Evolutionary conservation across 2,113 vertebrate species (phyloP), one percentile per base, ranked within the genome.

Genomic region (Thalassarche chlororhynchos): DNA sequence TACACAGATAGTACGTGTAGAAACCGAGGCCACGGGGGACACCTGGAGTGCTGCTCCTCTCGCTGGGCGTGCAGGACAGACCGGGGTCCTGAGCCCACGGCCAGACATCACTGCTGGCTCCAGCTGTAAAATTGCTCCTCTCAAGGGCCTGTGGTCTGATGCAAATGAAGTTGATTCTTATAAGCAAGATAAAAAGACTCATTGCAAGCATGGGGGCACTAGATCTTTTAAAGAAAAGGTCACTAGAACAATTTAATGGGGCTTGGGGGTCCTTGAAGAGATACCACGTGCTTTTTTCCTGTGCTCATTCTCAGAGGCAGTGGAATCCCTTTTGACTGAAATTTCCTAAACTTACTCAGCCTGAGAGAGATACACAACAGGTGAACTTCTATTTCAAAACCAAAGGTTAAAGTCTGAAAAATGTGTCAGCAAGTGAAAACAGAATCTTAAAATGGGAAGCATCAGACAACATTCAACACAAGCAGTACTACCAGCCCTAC

Each of bases 11-110:
- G 31, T 10, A 10, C 0, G 2, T 44, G n/a, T 9, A 36, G 70
- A 72, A 76, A 49, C 17, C 0, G 2, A 75, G 14, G 25, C 23
- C 38, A 32, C 0, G 0, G 17, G 28, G 32, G 42, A 40, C 25
- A 66, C 26, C 12, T 0, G 2, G 34, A 32, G 47, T 36, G 25
- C 38, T 58, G 15, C 31, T 66, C 10, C 46, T 66, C 17, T 78
- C 3, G 0, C 42, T 38, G 44, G 60, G 21, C 4, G 1, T 5
- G 1, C 17, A 29, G 34, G 55, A 17, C 32, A n/a, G 32, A 38
- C 31, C 2, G 7, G 49, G 14, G 15, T 65, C 60, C 11, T 16
- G 24, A 40, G 12, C 24, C 34, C 12, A 1, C 31, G 47, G 12
- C 13, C n/a, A 44, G n/a, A 15, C 32, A 47, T 13, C 0, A 0